Evolutionary conservation across 2,797 vertebrate genomes (phyloP).

Genomic region (Sebastes kiyomatsui): DNA sequence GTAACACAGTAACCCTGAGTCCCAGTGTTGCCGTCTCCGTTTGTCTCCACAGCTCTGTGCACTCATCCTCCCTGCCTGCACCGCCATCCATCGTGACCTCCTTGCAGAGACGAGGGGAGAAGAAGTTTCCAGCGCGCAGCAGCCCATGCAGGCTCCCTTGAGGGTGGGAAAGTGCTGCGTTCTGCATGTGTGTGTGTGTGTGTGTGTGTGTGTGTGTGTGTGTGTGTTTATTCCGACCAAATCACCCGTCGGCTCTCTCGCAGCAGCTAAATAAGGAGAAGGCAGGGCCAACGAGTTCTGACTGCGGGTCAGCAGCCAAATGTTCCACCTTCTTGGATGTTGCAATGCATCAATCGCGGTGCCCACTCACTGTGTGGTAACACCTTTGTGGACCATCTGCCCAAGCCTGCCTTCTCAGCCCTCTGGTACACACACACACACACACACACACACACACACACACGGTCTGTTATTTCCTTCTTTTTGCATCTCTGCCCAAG

Average conservation of each 20-base stretch:
- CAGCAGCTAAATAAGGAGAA: constrained; percentile 75
- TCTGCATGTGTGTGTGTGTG: constrained; percentile 22
- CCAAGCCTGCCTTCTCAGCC: constrained; percentile 68
- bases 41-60: constrained; percentile 43
- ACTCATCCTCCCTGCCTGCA: constrained; percentile 34
- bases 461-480: constrained; percentile 25
- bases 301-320: constrained; percentile 85
- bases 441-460: constrained; percentile 18
- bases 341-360: constrained; percentile 82
- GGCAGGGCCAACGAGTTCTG: constrained; percentile 76
- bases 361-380: constrained; percentile 82
- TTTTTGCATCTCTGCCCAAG: constrained; percentile 53
- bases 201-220: constrained; percentile 51
- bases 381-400: constrained; percentile 84
- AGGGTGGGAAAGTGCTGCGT: constrained; percentile 72
- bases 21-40: constrained; percentile 21
- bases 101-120: constrained; percentile 56
- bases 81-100: constrained; percentile 69
- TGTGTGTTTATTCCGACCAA: constrained; percentile 68
- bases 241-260: constrained; percentile 74
- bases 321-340: constrained; percentile 86
- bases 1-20: constrained; percentile 63
- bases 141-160: constrained; percentile 65
- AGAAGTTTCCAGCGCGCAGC: constrained; percentile 65
- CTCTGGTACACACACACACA: constrained; percentile 55